phyloP scores from a whole-genome alignment of 2,888 invertebrate genomes.

The Catocala nupta region DNA sequence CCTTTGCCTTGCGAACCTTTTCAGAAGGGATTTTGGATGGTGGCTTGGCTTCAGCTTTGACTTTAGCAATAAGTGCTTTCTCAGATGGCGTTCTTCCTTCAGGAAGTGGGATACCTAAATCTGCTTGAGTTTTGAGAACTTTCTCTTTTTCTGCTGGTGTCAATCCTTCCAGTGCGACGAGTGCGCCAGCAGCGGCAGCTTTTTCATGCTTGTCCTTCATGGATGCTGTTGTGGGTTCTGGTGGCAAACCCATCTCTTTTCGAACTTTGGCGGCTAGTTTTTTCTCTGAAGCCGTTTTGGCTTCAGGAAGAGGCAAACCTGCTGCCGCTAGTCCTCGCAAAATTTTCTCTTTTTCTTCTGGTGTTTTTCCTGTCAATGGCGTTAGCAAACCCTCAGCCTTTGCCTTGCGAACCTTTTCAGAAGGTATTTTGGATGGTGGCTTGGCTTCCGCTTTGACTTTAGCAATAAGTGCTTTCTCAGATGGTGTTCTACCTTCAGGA shows the following conservation, averaged over 20 bases:
- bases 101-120: slow-evolving; percentile 34
- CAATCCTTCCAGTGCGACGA: slow-evolving; percentile 24
- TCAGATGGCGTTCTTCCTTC: slow-evolving; percentile 25
- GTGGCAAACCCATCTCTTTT: slow-evolving; percentile 22
- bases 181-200: slow-evolving; percentile 20
- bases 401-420: background rate
- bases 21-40: slow-evolving; percentile 3
- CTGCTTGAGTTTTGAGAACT: slow-evolving; percentile 26
- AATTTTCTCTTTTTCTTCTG: slow-evolving; percentile 44
- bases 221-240: slow-evolving; percentile 19
- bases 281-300: slow-evolving; percentile 49
- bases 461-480: no score
- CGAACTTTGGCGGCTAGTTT: slow-evolving; percentile 19
- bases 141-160: slow-evolving; percentile 26
- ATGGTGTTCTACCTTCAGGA: no score
- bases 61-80: slow-evolving; percentile 2
- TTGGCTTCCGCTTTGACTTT: no score
- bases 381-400: slow-evolving; percentile 9
- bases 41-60: slow-evolving; percentile 3
- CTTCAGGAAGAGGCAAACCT: slow-evolving; percentile 54
- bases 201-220: slow-evolving; percentile 30
- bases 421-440: background rate
- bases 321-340: slow-evolving; percentile 38
- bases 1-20: slow-evolving; percentile 45
- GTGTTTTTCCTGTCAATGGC: slow-evolving; percentile 42